Base-by-base conservation (phyloP, 2,113 vertebrate genomes). In the Microcebus jonahi region DNA sequence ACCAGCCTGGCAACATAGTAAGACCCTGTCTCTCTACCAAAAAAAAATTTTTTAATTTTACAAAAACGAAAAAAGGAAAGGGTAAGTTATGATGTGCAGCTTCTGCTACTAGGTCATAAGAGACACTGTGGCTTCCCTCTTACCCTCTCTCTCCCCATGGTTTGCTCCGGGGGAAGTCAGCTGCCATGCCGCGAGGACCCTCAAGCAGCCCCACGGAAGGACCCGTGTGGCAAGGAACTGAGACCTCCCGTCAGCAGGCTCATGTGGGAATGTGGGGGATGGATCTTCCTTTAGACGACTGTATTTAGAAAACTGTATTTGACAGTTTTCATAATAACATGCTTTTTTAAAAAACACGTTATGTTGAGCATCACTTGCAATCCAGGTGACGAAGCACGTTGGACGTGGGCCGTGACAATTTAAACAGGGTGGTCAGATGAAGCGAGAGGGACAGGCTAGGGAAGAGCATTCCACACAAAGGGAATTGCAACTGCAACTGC, bases 161-260 rank as follows among this genome's bases (percentile, higher is more conserved):
- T 2, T 31, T 29, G n/a, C 70, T 48, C 57, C 4, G 48, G 59
- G 48, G 13, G 14, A 73, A 68, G 36, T 63, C 12, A 36, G 67
- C 42, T 4, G 1, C 36, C 31, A 17, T 0, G 68, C 31, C 2
- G 1, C 6, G 34, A 31, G 45, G 57, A 55, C 21, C 45, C 15
- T 42, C 12, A 20, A 23, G 68, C 59, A 21, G 36, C 17, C 57
- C 68, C 36, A 2, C 0, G 31, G 45, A 8, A 15, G 36, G 55
- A 2, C 55, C 65, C 4, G 1, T 0, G 12, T 4, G 4, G n/a
- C 31, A 14, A 18, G 36, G 55, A 29, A 50, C 39, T 4, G 29
- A 48, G 63, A 36, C 55, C 20, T 34, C 27, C 77, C 17, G 80
- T 55, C 68, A 0, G 31, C 17, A 23, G 34, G 68, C 18, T 4